Base-by-base conservation (phyloP, 2,113 vertebrate genomes). In the Ageneiosus marmoratus region DNA sequence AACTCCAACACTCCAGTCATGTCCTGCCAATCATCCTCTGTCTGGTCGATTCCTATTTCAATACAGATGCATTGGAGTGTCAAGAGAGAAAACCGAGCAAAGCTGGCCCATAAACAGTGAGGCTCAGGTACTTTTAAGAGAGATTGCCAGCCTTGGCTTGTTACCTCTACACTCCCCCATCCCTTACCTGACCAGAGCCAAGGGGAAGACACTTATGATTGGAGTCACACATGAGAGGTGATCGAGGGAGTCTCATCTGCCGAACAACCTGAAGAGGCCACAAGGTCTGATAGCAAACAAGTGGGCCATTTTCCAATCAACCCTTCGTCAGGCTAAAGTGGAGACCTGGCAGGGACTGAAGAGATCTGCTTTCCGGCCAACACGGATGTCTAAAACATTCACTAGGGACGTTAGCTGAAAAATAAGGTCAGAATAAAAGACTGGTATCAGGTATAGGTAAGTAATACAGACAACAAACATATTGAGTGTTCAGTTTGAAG, bases 301-400 rank as follows among this genome's bases (percentile, higher is more conserved):
- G 80, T 78, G 85, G 82, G 29, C 83, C 80, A 88, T 88, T 88
- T 82, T 79, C 85, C 85, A 86, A 88, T 88, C 84, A 88, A 70
- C 22, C 80, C 81, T 80, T 83, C 72, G 41, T 55, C 80, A 53
- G 53, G 56, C 67, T 86, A 67, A 80, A 88, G 81, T 62, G 58
- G 67, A 65, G 51, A 55, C 65, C 81, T 32, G 77, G 22, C 81
- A 77, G 48, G 62, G 73, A 22, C 63, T 79, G 56, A 67, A 82
- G 84, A 82, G 74, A 73, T 84, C 50, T 75, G 48, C 80, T 84
- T 84, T 82, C 41, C 63, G 27, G 6, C 48, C 82, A 81, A 70
- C 24, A 60, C n/a, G 50, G 27, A 41, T 22, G 24, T 79, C 27
- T 46, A 75, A 83, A 63, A 79, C 41, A 62, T 73, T 51, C 65